These are phyloP conservation scores for Rhopalosiphum padi DNA, from an alignment of 1,140 invertebrate species.

Conservation along the genomic window DNA sequence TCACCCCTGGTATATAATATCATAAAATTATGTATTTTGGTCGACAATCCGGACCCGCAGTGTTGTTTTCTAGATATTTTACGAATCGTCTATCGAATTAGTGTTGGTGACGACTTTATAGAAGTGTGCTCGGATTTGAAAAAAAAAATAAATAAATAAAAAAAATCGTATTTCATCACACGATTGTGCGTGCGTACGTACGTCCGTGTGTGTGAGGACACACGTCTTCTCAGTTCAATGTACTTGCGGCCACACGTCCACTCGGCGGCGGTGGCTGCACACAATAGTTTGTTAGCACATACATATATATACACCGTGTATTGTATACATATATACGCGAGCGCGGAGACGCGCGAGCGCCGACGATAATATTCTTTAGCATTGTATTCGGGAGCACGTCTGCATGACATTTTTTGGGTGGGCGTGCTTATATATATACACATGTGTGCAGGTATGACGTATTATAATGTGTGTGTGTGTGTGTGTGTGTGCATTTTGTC, in stretches of 20 bases:
- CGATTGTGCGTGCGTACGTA: not conserved
- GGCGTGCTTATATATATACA: slow-evolving; percentile 27
- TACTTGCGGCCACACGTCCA: slow-evolving; percentile 49
- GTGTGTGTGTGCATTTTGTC: slow-evolving; percentile 9
- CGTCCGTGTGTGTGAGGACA: not conserved
- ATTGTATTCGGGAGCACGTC: slow-evolving; percentile 58
- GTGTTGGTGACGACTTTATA: not conserved
- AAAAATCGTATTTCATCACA: not conserved
- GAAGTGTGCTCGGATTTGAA: not conserved
- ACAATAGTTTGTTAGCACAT: slow-evolving; percentile 57
- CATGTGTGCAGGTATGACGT: not conserved
- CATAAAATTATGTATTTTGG: not conserved
- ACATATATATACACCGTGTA: not conserved
- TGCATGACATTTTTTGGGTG: slow-evolving; percentile 56
- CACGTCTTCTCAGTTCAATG: slow-evolving; percentile 51
- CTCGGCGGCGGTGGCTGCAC: not conserved
- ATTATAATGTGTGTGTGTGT: not conserved
- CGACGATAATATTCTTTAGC: slow-evolving; percentile 48
- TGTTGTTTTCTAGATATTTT: not conserved
- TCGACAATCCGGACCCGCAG: not conserved
- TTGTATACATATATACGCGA: not conserved
- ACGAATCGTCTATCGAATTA: not conserved
- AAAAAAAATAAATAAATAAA: not conserved
- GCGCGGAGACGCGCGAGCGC: slow-evolving; percentile 43
- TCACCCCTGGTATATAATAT: too few species aligned